Evolutionary conservation across 2,113 vertebrate genomes (phyloP), one percentile per base, ranked within the genome.

Genomic region (Heterocephalus glaber): DNA sequence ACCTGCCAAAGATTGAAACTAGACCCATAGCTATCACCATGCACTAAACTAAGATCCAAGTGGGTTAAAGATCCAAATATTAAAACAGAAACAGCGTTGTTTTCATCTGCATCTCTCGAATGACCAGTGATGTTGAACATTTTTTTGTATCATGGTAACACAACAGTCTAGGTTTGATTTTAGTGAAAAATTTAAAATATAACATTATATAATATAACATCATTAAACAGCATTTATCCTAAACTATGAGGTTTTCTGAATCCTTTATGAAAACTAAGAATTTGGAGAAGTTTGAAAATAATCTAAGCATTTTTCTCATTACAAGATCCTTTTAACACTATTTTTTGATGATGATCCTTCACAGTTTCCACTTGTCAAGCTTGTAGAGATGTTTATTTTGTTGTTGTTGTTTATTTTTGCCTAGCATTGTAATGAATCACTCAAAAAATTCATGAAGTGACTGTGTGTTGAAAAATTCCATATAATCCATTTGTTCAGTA

Each of bases 151-250:
- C 4, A 66, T 38, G 30, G 9, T 61, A 65, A 5, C 17, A 3
- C 52, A 19, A 10, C 11, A 26, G 3, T 26, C 0, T 38, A 86
- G 28, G 4, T 52, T 91, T 86, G 28, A 85, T 49, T 44, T 60
- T 38, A 54, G 16, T 41, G 68, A 63, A 77, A 88, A 28, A n/a
- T 83, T 82, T 38, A 58, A 80, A 63, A 44, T 58, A 35, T 3
- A n/a, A 0, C 4, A 63, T 58, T 7, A 35, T 30, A 35, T 47
- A 54, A 52, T 2, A 3, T n/a, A 79, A 47, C 13, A n/a, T 17
- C 2, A 38, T 4, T 35, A 54, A 17, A 17, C 12, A 68, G 0
- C 0, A 8, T 26, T 30, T 5, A 65, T 79, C 5, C 49, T 44
- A 22, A 11, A 7, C 58, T 47, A 33, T 2, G 17, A n/a, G 11